Evolutionary conservation across 2,797 vertebrate species (phyloP).

Genomic region (Cottoperca gobio): DNA sequence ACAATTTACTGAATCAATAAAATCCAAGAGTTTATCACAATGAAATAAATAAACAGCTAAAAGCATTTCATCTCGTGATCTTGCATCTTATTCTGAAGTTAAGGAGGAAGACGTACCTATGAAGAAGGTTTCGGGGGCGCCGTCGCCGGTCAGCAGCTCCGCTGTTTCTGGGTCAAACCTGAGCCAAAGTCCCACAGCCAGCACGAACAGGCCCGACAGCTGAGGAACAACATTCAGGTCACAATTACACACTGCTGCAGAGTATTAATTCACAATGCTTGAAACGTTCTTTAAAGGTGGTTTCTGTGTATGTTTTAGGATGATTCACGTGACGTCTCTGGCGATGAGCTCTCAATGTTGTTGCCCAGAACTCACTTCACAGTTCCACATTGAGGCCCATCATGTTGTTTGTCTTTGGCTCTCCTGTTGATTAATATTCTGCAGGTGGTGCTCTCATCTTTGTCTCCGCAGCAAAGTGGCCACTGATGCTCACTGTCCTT

Average conservation of each 20-base stretch:
- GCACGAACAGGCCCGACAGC: slow-evolving; percentile 92
- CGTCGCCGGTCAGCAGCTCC: slow-evolving; percentile 80
- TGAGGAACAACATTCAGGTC: slow-evolving; percentile 63
- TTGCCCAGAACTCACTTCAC: slow-evolving; percentile 11
- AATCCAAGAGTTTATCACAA: not conserved
- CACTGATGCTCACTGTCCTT: slow-evolving; percentile 29
- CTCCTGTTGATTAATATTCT: slow-evolving; percentile 48
- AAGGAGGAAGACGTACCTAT: slow-evolving; percentile 86
- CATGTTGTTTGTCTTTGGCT: not conserved
- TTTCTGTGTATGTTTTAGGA: not conserved
- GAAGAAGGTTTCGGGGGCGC: slow-evolving; percentile 90
- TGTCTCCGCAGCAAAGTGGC: slow-evolving; percentile 36
- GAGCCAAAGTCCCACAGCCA: slow-evolving; percentile 95
- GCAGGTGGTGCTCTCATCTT: slow-evolving; percentile 24
- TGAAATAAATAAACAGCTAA: not conserved
- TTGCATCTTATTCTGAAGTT: not conserved
- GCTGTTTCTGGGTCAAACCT: slow-evolving; percentile 87
- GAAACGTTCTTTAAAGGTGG: not conserved
- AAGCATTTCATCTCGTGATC: not conserved
- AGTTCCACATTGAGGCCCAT: not conserved
- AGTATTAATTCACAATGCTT: not conserved
- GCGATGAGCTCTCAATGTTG: not conserved
- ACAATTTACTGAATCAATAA: not conserved
- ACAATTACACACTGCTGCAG: not conserved
- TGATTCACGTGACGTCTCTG: not conserved